Percentiles rank a stretch among this genome's conserved stretches.
These are phyloP conservation scores for Allolobophora icterica DNA, from an alignment of 2,888 invertebrate species.

Conservation along the genomic window DNA sequence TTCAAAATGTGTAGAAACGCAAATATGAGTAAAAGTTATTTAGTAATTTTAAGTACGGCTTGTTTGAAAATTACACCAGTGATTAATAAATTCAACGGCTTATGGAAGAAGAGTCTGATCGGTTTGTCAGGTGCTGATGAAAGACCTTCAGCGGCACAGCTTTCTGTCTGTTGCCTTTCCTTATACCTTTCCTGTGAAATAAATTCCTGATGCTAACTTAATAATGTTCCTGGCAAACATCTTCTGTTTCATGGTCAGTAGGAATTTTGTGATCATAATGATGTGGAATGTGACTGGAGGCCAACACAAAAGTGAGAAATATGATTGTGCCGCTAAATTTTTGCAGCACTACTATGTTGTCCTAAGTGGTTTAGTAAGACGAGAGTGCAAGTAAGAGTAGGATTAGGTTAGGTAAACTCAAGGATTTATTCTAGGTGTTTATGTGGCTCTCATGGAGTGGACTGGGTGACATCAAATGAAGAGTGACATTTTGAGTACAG, in stretches of 20 bases:
- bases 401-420: background rate
- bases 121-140: background rate
- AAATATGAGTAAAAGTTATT: background rate
- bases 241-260: background rate
- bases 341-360: background rate
- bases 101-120: conserved; percentile 9
- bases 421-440: background rate
- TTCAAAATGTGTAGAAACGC: background rate
- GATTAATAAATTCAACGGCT: background rate
- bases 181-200: background rate
- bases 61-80: background rate
- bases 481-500: too few species aligned
- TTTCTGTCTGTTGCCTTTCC: background rate
- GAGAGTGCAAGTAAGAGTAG: background rate
- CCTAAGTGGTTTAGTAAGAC: background rate
- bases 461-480: too few species aligned
- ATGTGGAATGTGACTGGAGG: background rate
- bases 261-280: background rate
- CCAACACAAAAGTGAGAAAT: background rate
- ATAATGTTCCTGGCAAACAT: background rate
- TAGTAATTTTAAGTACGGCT: background rate
- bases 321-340: background rate
- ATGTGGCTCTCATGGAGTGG: too few species aligned
- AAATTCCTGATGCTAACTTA: background rate
- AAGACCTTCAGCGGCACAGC: background rate